Base-by-base conservation (phyloP, 2,888 invertebrate genomes). In the Poecilobothrus nobilitatus region DNA sequence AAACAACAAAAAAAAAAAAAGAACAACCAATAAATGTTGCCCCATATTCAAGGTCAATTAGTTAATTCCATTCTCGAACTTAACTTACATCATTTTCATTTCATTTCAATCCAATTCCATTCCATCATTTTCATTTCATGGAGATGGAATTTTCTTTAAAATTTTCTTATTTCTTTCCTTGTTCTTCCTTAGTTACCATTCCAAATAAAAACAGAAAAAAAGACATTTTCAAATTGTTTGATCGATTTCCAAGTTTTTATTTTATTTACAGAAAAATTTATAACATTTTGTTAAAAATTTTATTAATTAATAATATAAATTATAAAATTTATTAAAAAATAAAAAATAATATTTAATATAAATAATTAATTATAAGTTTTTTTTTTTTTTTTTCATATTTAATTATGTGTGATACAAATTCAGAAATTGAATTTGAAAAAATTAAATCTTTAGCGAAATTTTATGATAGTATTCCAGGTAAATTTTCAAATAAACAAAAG, bases 401-500 rank as follows among this genome's bases (percentile, higher is more conserved):
- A 53, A 53, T 18, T 4, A 15, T 68, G 63, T 76, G 79, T 3
- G 81, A 84, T 70, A 75, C 82, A 67, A 64, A 66, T 37, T 65
- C 44, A 41, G 67, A 62, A 27, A 33, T 2, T 65, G 66, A 65
- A 63, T 63, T 53, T 66, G 33, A 62, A 69, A 85, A 86, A 67
- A 84, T 86, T 62, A 81, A 86, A 66, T 87, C 87, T 67, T 83
- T 91, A 72, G 84, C 90, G 70, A 87, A 91, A 70, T 91, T 92
- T 79, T 88, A 89, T 74, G 87, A 87, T 67, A 91, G 90, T 75
- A 92, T 92, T 76, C 92, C 92, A 73, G 80, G 81, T 81, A 71
- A 72, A 64, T 61, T 18, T 65, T 34, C 27, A 34, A 27, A 27
- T 6, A 27, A 63, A 22, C 9, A 18, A 64, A 33, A 33, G 15